Percentiles rank a stretch among this genome's conserved stretches.
Conservation (phyloP, 2,888 invertebrate species). For the Magallana nippona region DNA sequence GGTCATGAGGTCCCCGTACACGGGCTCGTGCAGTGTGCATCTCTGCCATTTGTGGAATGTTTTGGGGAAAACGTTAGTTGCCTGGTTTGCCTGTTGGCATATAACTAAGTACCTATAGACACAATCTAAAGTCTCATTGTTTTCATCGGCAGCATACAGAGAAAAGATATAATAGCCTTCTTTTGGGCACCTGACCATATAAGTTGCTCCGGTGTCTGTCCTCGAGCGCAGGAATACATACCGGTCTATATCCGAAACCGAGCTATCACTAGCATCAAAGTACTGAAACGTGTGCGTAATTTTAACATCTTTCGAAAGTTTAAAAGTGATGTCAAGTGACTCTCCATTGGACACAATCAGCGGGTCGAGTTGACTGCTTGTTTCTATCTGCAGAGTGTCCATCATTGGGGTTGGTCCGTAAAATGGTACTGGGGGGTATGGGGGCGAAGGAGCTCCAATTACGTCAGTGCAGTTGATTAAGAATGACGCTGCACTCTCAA, state of each 20-base stretch:
- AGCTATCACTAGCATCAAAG: slow-evolving; percentile 71
- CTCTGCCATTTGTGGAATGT: slow-evolving; percentile 75
- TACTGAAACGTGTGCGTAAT: slow-evolving; percentile 76
- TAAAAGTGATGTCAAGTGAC: slow-evolving; percentile 74
- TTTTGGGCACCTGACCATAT: slow-evolving; percentile 76
- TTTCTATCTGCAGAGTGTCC: slow-evolving; percentile 68
- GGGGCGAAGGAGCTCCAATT: slow-evolving; percentile 67
- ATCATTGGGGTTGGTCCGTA: slow-evolving; percentile 75
- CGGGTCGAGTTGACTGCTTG: slow-evolving; percentile 70
- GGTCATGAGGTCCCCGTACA: slow-evolving; percentile 74
- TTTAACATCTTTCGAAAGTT: slow-evolving; percentile 69
- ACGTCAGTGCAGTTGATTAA: slow-evolving; percentile 72
- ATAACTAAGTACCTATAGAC: slow-evolving; percentile 76
- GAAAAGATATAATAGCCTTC: slow-evolving; percentile 78
- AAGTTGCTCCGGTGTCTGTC: slow-evolving; percentile 73
- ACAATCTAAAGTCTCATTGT: slow-evolving; percentile 70
- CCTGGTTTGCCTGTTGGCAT: slow-evolving; percentile 73
- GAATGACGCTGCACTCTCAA: slow-evolving; percentile 78
- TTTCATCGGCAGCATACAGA: slow-evolving; percentile 70
- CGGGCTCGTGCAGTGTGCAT: slow-evolving; percentile 76
- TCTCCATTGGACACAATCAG: slow-evolving; percentile 73
- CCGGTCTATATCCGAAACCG: slow-evolving; percentile 73
- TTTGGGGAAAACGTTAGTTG: slow-evolving; percentile 71
- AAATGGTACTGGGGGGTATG: slow-evolving; percentile 74
- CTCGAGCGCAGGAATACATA: slow-evolving; percentile 75